phyloP scores from a whole-genome alignment of 1,140 invertebrate species.

The Macrocentrus cingulum region DNA sequence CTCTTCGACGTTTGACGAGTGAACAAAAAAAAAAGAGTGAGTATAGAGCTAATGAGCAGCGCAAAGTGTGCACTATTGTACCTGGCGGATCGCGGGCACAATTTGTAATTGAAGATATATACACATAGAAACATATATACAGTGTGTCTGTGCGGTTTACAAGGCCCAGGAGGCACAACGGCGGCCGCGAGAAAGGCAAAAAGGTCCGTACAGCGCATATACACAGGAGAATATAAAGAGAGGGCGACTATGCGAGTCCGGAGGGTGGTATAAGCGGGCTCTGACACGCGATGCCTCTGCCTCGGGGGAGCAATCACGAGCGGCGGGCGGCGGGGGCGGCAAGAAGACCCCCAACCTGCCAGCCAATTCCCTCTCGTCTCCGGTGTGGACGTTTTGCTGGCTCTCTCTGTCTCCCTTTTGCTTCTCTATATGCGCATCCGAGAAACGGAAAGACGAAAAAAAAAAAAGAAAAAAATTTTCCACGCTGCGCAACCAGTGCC shows the following conservation, averaged over 20 bases:
- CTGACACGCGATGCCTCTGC: constrained; percentile 57
- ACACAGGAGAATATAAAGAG: neutral
- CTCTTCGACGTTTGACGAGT: too few species aligned
- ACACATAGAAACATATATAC: neutral
- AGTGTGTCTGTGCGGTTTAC: neutral
- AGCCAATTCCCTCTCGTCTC: constrained; percentile 29
- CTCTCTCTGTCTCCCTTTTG: neutral
- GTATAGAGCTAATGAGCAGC: too few species aligned
- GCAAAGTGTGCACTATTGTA: neutral
- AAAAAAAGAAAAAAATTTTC: constrained; percentile 32
- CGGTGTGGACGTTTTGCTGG: constrained; percentile 8
- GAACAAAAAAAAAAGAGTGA: too few species aligned
- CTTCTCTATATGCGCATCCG: too few species aligned
- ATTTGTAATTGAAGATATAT: constrained; percentile 17
- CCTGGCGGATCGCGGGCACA: neutral
- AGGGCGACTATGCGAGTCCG: neutral
- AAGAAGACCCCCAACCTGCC: constrained; percentile 37
- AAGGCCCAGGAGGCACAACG: constrained; percentile 1
- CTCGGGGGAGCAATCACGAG: constrained; percentile 54
- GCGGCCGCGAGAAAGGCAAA: neutral
- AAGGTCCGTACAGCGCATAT: neutral
- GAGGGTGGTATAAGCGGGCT: constrained; percentile 48
- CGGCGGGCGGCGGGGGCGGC: constrained; percentile 49
- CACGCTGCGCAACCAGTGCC: constrained; percentile 20
- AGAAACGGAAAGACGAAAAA: too few species aligned